Base-by-base conservation (phyloP, 2,797 vertebrate genomes). In the Acanthis flammea region DNA sequence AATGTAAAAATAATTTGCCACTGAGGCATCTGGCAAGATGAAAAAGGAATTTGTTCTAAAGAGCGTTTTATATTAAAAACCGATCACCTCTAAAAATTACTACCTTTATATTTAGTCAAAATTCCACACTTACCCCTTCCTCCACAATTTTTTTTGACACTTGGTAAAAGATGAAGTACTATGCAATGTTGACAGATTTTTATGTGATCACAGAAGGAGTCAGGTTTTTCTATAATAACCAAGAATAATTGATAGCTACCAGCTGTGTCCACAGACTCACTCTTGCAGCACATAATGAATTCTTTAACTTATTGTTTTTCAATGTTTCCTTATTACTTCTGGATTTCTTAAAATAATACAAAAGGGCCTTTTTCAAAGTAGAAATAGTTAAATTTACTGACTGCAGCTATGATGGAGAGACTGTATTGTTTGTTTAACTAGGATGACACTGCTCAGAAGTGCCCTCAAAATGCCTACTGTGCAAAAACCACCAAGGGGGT, bases 181-280 rank as follows among this genome's bases (percentile, higher is more conserved):
- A 83, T 72, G 80, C 19, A 87, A 96, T 60, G 96, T 90, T 98
- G 97, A 97, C 95, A 96, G 97, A 86, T 96, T 92, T 97, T 95
- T 95, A 96, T 94, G 86, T 83, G 91, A 96, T 95, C 95, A 96
- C 92, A 92, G 96, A 88, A 97, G 96, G 94, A 90, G 90, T 94
- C 95, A 97, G 95, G 96, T 92, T 96, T 95, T 96, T 97, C 93
- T 95, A 82, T 94, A 97, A 97, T 96, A 95, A 96, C 96, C 92
- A 92, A 95, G 90, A 96, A 96, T 95, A 97, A 97, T 92, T 97
- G 97, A 98, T 97, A 87, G 97, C 96, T 97, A 95, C 97, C 98
- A 98, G 98, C 97, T 98, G 97, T 97, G 96, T 97, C 98, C 96
- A 97, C 97, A 97, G 80, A 53, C 88, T 66, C 91, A 33, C 92